Evolutionary conservation across 2,888 invertebrate genomes (phyloP), one percentile per base, ranked within the genome.

Genomic region (Uloborus plumipes): DNA sequence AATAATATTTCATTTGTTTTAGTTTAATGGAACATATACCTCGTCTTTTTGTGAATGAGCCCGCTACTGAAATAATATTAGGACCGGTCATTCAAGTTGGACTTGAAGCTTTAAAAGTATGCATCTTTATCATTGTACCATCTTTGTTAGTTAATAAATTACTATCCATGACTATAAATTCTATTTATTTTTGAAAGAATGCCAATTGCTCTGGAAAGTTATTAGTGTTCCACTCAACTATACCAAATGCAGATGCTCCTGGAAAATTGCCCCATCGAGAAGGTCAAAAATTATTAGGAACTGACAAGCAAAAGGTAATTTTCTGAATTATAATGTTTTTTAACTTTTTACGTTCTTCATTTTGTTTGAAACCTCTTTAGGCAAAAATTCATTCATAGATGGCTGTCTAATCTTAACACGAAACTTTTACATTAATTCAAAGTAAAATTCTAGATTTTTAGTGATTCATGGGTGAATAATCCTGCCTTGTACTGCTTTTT

Each of bases 1-100:
- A 26, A 26, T 26, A 26, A 26, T 7, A 7, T 7, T 11, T 39
- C 9, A 1, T 39, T 39, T 76, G 15, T 77, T 70, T 13, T 51
- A 84, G 84, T 55, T 66, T 84, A 49, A 79, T 79, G 83, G 86
- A 86, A 18, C 87, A 93, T 94, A 67, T 90, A 98, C 49, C 93
- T 98, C 93, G 92, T 93, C 86, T 96, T 97, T 90, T 95, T 99
- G 87, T 98, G 98, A 97, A 84, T 58, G 75, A 78, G 18, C 74
- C 66, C 39, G 97, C 98, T 90, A 99, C 98, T 0, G 99, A 99
- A 91, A 95, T 95, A 0, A 94, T 99, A 78, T 91, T 99, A 77
- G 93, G 96, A 84, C 99, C 99, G 0, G 99, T 97, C 6, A 97
- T 99, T 82, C 95, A 97, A 91, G 99, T 99, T 58, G 99, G 99